These are phyloP conservation scores for Montipora capitata DNA, from an alignment of 92 coral and sea anemone species.

Conservation along the genomic window DNA sequence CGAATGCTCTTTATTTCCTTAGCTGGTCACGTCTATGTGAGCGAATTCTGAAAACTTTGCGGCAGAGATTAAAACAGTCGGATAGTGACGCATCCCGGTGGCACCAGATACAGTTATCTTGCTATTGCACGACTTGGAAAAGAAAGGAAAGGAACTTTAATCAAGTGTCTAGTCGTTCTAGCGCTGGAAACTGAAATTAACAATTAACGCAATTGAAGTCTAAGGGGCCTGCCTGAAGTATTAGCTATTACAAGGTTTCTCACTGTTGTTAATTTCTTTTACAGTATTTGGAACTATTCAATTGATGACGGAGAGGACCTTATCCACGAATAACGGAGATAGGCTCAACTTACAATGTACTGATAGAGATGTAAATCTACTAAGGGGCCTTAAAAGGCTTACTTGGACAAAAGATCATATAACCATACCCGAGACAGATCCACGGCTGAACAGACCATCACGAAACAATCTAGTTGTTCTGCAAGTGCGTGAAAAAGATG, in stretches of 20 bases:
- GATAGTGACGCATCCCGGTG: too few species aligned
- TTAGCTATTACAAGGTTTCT: background rate
- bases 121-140: too few species aligned
- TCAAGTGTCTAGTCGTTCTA: too few species aligned
- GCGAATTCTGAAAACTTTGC: too few species aligned
- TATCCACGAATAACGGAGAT: slow-evolving; percentile 1
- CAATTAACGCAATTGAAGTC: too few species aligned
- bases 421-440: slow-evolving; percentile 9
- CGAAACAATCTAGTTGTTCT: background rate
- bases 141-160: too few species aligned
- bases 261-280: background rate
- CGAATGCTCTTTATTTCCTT: too few species aligned
- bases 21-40: too few species aligned
- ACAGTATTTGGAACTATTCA: background rate
- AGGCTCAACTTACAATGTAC: background rate
- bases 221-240: too few species aligned
- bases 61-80: too few species aligned
- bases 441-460: slow-evolving; percentile 1
- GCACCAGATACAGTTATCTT: too few species aligned
- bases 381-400: background rate
- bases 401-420: slow-evolving; percentile 12
- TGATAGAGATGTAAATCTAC: background rate
- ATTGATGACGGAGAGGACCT: background rate
- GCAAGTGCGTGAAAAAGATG: slow-evolving; percentile 13
- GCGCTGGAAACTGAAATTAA: too few species aligned